A percentile compares a stretch with the other conserved stretches of the same genome.
Evolutionary conservation across 2,888 invertebrate species (phyloP).

Genomic region (Pelosia muscerda): DNA sequence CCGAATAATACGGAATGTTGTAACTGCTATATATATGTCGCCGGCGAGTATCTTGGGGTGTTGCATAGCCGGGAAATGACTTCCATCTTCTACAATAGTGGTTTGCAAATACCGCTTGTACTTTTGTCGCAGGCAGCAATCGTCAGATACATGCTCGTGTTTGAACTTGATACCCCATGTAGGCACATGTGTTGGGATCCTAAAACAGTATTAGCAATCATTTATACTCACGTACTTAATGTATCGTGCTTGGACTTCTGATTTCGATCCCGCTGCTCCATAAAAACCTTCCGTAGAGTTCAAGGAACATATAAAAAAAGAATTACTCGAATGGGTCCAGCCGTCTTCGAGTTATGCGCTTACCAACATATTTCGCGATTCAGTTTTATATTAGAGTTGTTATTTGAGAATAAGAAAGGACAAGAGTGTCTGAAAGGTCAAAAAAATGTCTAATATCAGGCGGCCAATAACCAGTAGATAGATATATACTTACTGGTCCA

Average conservation of each 20-base stretch:
- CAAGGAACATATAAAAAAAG: too few relatives aligned
- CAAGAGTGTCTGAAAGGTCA: too few relatives aligned
- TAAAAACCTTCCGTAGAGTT: too few relatives aligned
- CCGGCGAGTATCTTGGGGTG: slow-evolving; percentile 90
- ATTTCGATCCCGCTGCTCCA: too few relatives aligned
- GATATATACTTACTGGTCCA: slow-evolving; percentile 70
- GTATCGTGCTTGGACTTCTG: too few relatives aligned
- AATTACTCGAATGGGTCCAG: too few relatives aligned
- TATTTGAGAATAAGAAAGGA: too few relatives aligned
- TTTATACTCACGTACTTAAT: not conserved
- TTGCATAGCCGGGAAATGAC: slow-evolving; percentile 96
- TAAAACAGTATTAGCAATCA: slow-evolving; percentile 55
- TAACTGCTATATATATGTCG: slow-evolving; percentile 89
- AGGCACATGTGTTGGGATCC: slow-evolving; percentile 90
- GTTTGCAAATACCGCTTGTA: slow-evolving; percentile 90
- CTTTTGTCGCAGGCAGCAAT: slow-evolving; percentile 86
- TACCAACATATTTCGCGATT: too few relatives aligned
- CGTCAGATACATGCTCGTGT: slow-evolving; percentile 89
- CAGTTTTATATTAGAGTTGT: too few relatives aligned
- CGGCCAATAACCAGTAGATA: too few relatives aligned
- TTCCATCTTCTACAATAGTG: slow-evolving; percentile 89
- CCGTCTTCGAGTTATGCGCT: too few relatives aligned
- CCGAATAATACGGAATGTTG: slow-evolving; percentile 74
- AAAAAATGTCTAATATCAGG: too few relatives aligned
- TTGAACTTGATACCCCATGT: slow-evolving; percentile 92